phyloP scores from a whole-genome alignment of 2,113 vertebrate genomes.

The Pygoscelis adeliae region DNA sequence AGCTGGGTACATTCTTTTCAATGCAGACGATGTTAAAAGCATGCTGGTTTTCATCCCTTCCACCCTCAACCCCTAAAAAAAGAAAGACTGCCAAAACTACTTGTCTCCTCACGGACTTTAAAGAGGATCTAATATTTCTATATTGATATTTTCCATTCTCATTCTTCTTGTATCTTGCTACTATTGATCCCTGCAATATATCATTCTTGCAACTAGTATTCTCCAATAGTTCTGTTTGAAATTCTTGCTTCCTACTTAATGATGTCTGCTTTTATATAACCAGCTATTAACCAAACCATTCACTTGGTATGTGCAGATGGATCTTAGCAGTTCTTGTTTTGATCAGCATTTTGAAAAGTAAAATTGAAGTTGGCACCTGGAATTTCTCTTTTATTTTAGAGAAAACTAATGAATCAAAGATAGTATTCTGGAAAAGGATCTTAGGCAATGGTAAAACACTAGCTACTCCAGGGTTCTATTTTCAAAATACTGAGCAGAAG shows the following conservation, averaged over 20 bases:
- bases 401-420: background rate
- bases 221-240: background rate
- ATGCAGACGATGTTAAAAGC: background rate
- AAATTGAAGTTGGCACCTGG: background rate
- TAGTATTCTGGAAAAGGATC: background rate
- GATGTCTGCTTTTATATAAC: background rate
- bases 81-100: background rate
- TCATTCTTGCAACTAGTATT: background rate
- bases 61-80: fast-evolving
- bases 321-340: background rate
- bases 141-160: background rate
- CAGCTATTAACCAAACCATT: background rate
- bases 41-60: background rate
- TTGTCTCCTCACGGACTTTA: background rate
- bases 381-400: background rate
- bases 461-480: background rate
- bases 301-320: background rate
- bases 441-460: background rate
- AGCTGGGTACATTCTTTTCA: background rate
- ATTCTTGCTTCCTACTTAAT: background rate
- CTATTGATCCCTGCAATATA: background rate
- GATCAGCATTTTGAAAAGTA: background rate
- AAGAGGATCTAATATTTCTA: background rate
- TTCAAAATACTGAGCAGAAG: background rate
- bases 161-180: background rate